Percentiles rank a stretch among this genome's conserved stretches.
phyloP scores from a whole-genome alignment of 2,797 vertebrate species.

The Sebastes aleutianus region DNA sequence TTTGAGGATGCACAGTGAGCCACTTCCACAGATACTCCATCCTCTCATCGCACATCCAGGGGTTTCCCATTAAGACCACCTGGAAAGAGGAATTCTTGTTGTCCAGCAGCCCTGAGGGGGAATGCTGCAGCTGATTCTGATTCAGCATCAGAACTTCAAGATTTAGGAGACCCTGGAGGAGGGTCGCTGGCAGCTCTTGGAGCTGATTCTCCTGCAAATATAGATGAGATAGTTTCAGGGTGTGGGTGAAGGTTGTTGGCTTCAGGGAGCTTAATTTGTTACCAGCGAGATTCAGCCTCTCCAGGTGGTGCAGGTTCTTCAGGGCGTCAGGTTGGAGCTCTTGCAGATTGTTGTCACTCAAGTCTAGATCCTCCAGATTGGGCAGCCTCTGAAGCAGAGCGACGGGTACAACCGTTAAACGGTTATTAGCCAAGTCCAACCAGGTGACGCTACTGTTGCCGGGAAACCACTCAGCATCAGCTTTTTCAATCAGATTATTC shows the following conservation, averaged over 20 bases:
- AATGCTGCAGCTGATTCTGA: slow-evolving; percentile 63
- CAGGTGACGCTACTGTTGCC: slow-evolving; percentile 62
- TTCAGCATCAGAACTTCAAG: slow-evolving; percentile 71
- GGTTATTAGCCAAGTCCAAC: slow-evolving; percentile 74
- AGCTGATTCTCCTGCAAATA: slow-evolving; percentile 73
- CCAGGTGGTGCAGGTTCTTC: slow-evolving; percentile 47
- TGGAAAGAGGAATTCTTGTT: slow-evolving; percentile 20
- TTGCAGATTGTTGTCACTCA: slow-evolving; percentile 69
- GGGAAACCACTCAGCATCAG: slow-evolving; percentile 63
- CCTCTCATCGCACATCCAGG: slow-evolving; percentile 71
- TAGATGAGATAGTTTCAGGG: slow-evolving; percentile 58
- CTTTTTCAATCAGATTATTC: slow-evolving; percentile 60
- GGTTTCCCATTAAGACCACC: slow-evolving; percentile 56
- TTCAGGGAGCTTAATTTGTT: slow-evolving; percentile 69
- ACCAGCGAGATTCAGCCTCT: slow-evolving; percentile 67
- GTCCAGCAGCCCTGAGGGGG: slow-evolving; percentile 62
- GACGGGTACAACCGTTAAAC: slow-evolving; percentile 42
- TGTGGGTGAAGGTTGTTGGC: slow-evolving; percentile 54
- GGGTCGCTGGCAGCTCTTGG: slow-evolving; percentile 52
- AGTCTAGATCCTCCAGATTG: slow-evolving; percentile 63
- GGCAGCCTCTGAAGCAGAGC: slow-evolving; percentile 60
- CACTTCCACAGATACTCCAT: slow-evolving; percentile 72
- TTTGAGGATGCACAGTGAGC: slow-evolving; percentile 45
- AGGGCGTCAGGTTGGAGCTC: slow-evolving; percentile 50
- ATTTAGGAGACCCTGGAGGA: slow-evolving; percentile 56